Conservation (phyloP, 2,113 vertebrate species). For the Antechinus stuartii region DNA sequence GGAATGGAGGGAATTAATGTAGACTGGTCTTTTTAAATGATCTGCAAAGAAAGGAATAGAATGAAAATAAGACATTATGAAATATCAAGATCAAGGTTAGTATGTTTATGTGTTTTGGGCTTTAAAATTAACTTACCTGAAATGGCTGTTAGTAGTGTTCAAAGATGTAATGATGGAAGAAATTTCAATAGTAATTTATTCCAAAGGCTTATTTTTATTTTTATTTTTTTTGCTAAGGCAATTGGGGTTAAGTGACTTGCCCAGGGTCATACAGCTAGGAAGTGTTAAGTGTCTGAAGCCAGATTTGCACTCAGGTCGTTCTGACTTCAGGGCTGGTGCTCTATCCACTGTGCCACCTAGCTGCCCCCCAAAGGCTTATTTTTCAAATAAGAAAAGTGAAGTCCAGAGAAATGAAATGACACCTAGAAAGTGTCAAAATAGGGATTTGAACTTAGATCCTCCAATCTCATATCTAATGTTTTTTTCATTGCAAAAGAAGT, state of each 20-base stretch:
- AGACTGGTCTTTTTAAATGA: neutral
- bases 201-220: neutral
- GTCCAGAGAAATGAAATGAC: neutral
- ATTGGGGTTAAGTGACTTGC: too few species aligned
- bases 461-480: neutral
- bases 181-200: neutral
- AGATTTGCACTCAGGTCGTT: too few species aligned
- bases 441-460: neutral
- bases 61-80: neutral
- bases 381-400: neutral
- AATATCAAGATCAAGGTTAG: neutral
- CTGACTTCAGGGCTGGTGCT: too few species aligned
- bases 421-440: neutral
- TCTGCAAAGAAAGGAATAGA: neutral
- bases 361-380: neutral
- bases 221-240: too few species aligned
- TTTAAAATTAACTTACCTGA: neutral
- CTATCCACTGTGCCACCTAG: too few species aligned
- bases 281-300: too few species aligned
- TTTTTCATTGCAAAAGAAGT: neutral
- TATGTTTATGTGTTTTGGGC: neutral
- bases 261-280: too few species aligned
- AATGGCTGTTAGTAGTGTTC: neutral
- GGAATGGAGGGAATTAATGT: neutral
- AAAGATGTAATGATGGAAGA: neutral